Evolutionary conservation across 2,888 invertebrate genomes (phyloP), one percentile per base, ranked within the genome.

Genomic region (Penaeus monodon): DNA sequence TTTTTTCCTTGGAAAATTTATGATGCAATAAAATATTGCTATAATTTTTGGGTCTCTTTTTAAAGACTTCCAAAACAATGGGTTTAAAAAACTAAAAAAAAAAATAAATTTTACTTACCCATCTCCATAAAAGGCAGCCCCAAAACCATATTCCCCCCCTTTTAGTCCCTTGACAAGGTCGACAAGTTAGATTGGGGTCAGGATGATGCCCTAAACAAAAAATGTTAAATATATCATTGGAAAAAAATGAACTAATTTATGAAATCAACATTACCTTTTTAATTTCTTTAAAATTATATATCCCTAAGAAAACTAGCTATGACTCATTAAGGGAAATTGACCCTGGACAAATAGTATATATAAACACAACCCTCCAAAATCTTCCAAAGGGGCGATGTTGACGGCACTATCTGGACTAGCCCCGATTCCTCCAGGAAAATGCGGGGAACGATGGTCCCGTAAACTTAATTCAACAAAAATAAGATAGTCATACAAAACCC

Each of bases 61-160:
- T 10, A 44, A 8, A 44, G 44, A 38, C 33, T 44, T 44, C 44
- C 10, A 44, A 44, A 44, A 10, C 6, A 44, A 44, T 44, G 10
- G 44, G 44, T 6, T 44, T 44, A 44, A 44, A 44, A 44, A 44
- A 10, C 44, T 44, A 1, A 10, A 44, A 44, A 1, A 44, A 10
- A 10, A 1, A 44, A 44, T 8, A 44, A 0, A 7, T 82, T 74
- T 68, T 80, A 91, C 93, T 91, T 91, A 94, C 95, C 99, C 99
- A 93, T 99, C 99, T 0, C 99, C 99, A 93, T 99, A 99, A 92
- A 99, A 99, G 33, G 99, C 99, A 0, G 98, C 99, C 20, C 99
- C 99, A 91, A 97, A 94, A 91, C 95, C 95, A 92, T 95, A 95
- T 22, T 93, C 93, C 8, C 96, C 95, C 85, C 81, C 92, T 84